These are phyloP conservation scores for Holacanthella duospinosa DNA, from an alignment of 2,888 invertebrate species.

Conservation along the genomic window DNA sequence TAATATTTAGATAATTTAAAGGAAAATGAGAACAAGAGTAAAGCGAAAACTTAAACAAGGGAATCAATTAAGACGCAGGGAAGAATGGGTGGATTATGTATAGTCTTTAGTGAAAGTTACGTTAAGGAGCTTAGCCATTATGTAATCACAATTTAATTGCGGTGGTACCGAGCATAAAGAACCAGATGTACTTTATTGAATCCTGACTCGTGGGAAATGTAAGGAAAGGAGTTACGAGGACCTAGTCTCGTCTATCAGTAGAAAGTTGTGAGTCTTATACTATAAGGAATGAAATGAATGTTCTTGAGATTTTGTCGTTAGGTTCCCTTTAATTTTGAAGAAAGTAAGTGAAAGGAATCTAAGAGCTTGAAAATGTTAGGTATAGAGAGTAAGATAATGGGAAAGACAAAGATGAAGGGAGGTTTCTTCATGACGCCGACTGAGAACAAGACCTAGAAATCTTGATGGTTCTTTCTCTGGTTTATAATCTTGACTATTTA, in stretches of 20 bases:
- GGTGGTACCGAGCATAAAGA: not conserved
- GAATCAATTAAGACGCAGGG: not conserved
- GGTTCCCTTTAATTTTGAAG: not conserved
- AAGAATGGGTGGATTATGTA: not conserved
- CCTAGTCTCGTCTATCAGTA: too few relatives aligned
- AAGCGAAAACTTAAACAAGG: not conserved
- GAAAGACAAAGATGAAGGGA: not conserved
- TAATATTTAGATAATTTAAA: not conserved
- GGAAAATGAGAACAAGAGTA: not conserved
- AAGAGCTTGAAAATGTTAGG: not conserved
- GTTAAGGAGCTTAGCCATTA: not conserved
- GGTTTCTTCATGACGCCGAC: not conserved
- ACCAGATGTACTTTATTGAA: not conserved
- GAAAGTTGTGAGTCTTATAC: not conserved
- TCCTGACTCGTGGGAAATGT: not conserved
- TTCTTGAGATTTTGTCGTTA: not conserved
- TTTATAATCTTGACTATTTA: constrained; percentile 4
- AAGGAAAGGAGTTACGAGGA: too few relatives aligned
- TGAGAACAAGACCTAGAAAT: not conserved
- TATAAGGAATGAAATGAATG: constrained; percentile 1
- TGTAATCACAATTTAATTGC: not conserved
- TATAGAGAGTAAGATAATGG: not conserved
- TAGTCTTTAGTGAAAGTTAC: not conserved
- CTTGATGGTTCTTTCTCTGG: not conserved
- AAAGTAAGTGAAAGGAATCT: constrained; percentile 5